These are phyloP conservation scores for Acrocephalus arundinaceus DNA, from an alignment of 2,113 vertebrate genomes.

Conservation along the genomic window DNA sequence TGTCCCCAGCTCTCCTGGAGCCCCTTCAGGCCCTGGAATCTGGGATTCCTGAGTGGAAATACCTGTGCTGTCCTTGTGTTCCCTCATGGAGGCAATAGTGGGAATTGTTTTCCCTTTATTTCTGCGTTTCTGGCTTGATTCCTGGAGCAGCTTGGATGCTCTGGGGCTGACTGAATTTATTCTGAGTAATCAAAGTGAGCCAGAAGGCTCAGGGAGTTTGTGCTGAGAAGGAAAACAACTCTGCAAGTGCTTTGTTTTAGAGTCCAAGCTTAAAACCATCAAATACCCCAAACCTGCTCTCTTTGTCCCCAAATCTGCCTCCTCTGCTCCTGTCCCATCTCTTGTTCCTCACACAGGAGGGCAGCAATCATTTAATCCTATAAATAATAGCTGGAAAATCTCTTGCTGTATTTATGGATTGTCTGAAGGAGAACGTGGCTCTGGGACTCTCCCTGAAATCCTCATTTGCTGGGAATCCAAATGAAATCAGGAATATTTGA, in stretches of 20 bases:
- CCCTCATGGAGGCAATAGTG: neutral
- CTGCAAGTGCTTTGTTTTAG: neutral
- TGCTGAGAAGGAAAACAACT: neutral
- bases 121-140: neutral
- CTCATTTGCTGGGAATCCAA: neutral
- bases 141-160: neutral
- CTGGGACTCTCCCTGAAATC: neutral
- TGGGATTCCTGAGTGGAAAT: neutral
- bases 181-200: neutral
- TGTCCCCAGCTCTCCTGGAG: neutral
- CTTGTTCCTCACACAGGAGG: neutral
- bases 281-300: neutral
- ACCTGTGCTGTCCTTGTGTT: neutral
- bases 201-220: neutral
- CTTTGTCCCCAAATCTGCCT: neutral
- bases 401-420: neutral
- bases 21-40: neutral
- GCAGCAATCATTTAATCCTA: neutral
- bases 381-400: neutral
- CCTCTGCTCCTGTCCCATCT: fast-evolving
- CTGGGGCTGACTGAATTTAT: neutral
- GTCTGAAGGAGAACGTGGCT: neutral
- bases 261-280: neutral
- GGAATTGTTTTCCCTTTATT: neutral
- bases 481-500: neutral